Evolutionary conservation across 2,888 invertebrate genomes (phyloP), one percentile per base, ranked within the genome.

Genomic region (Sinotaia quadrata): DNA sequence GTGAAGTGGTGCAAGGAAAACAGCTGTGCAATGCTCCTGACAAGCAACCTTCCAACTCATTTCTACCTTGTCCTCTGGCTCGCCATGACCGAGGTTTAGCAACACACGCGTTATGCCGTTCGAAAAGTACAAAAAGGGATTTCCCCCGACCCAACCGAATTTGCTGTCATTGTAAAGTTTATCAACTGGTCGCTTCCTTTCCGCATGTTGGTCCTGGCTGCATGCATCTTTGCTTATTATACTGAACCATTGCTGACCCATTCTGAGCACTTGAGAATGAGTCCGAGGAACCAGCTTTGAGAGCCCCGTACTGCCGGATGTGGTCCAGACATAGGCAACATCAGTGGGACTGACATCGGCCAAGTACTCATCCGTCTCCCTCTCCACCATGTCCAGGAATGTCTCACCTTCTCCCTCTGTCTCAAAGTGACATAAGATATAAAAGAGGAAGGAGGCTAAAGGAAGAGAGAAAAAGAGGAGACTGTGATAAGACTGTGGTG

Each of bases 291-390:
- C 67, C 24, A 74, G 69, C 34, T 71, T 74, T n/a, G 74, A 71
- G 54, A 71, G 71, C 18, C 74, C 74, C 2, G 74, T 71, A 31
- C 71, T 74, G 10, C 74, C 74, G 24, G 74, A 74, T 10, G 74
- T 69, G 18, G 67, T 71, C 69, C 67, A 59, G n/a, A 74, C 44
- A n/a, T 59, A 62, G 1, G 68, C 71, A 21, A 69, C 10, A n/a
- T 74, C 74, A 12, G 36, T n/a, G 8, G 74, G 47, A 31, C 7
- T 33, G 12, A 73, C 72, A 4, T 67, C 61, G 34, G 59, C 69
- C n/a, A 36, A 24, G 37, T 52, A 67, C 27, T 57, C 34, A 3
- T 57, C 54, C 37, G 56, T 29, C 1, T 49, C 34, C 12, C 58
- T 27, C 41, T 67, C 37, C 36, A 72, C 36, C 27, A 24, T 52